These are phyloP conservation scores for Argentina silus DNA, from an alignment of 2,797 vertebrate species.

Conservation along the genomic window DNA sequence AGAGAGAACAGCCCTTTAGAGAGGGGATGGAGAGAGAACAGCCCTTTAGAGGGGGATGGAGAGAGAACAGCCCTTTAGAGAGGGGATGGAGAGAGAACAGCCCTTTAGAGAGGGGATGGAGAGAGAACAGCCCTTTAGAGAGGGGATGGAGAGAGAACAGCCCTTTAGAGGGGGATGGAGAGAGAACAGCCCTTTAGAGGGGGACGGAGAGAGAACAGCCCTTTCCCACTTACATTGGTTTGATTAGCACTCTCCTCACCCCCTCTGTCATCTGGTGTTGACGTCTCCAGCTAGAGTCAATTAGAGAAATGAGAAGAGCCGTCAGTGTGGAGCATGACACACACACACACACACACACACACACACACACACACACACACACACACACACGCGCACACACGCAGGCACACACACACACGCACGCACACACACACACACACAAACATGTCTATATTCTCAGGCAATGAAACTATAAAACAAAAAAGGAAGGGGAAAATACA, in stretches of 20 bases:
- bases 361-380: slow-evolving; percentile 12
- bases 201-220: neutral
- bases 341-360: slow-evolving; percentile 62
- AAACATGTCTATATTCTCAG: too few species aligned
- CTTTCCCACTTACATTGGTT: slow-evolving; percentile 55
- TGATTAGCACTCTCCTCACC: slow-evolving; percentile 66
- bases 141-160: neutral
- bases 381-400: slow-evolving; percentile 7
- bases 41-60: neutral
- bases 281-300: slow-evolving; percentile 68
- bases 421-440: too few species aligned
- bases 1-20: neutral
- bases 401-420: neutral
- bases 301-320: slow-evolving; percentile 72
- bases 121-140: slow-evolving; percentile 28
- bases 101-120: neutral
- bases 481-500: neutral
- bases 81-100: neutral
- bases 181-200: too few species aligned
- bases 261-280: slow-evolving; percentile 67
- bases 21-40: neutral
- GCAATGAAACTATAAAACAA: neutral
- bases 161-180: slow-evolving; percentile 11
- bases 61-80: slow-evolving; percentile 9
- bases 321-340: slow-evolving; percentile 65